Evolutionary conservation across 1,140 invertebrate genomes (phyloP).

Genomic region (Drosophila melanica): DNA sequence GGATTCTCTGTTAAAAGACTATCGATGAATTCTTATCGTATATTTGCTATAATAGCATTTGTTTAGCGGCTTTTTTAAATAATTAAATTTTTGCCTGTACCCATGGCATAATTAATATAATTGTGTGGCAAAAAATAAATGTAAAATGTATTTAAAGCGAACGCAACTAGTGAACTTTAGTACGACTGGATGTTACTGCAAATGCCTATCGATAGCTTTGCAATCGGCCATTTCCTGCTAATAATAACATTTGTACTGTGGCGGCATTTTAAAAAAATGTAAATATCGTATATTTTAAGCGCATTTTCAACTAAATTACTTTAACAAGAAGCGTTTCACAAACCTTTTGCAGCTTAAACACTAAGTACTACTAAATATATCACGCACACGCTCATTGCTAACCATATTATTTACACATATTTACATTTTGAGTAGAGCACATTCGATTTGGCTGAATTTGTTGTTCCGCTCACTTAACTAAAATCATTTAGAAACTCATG

Average conservation of each 20-base stretch:
- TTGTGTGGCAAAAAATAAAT: background rate
- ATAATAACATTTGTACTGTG: slow-evolving; percentile 2
- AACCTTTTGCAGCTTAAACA: slow-evolving; percentile 55
- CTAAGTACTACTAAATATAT: slow-evolving; percentile 49
- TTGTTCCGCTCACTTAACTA: background rate
- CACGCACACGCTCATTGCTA: slow-evolving; percentile 53
- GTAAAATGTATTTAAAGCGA: background rate
- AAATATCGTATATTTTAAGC: slow-evolving; percentile 15
- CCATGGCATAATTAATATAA: background rate
- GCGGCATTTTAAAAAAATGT: slow-evolving; percentile 22
- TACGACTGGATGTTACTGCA: background rate
- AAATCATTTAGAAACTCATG: slow-evolving; percentile 43
- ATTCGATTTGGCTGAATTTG: slow-evolving; percentile 26
- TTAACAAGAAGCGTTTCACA: slow-evolving; percentile 50
- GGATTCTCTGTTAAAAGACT: background rate
- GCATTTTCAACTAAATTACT: slow-evolving; percentile 24
- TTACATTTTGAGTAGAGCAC: slow-evolving; percentile 29
- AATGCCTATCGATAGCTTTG: slow-evolving; percentile 10
- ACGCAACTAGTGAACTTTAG: background rate
- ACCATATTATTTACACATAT: slow-evolving; percentile 52
- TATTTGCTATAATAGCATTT: no score
- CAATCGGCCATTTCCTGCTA: background rate
- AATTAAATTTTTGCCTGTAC: no score
- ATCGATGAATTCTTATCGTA: background rate
- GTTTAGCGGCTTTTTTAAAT: background rate